Evolutionary conservation across 2,888 invertebrate species (phyloP), one percentile per base, ranked within the genome.

Genomic region (Sisyra nigra): DNA sequence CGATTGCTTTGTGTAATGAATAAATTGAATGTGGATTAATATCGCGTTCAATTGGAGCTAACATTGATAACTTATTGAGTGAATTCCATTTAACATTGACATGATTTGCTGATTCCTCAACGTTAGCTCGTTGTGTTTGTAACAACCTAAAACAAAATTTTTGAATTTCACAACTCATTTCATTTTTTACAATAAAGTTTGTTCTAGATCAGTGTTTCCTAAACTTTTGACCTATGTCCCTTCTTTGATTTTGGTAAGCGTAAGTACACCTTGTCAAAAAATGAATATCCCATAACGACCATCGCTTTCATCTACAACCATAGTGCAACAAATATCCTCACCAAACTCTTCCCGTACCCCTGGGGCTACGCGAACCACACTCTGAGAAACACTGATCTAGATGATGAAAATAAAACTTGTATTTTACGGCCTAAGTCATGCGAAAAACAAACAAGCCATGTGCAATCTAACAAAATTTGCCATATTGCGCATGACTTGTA

Each of bases 361-460:
- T n/a, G n/a, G n/a, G n/a, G n/a, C n/a, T n/a, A n/a, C n/a, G n/a
- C n/a, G n/a, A n/a, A n/a, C n/a, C n/a, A n/a, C n/a, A n/a, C n/a
- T n/a, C n/a, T n/a, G n/a, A n/a, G n/a, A n/a, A n/a, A n/a, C n/a
- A n/a, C n/a, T n/a, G n/a, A n/a, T n/a, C n/a, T n/a, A n/a, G n/a
- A 35, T 35, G 35, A 35, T 10, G 9, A 9, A 11, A 7, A 7
- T 11, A 10, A 35, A 35, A 35, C 10, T 10, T 35, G 8, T 7
- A 30, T 30, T 30, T 30, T n/a, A n/a, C n/a, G n/a, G n/a, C 31
- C 31, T 30, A 30, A 10, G 31, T 10, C 31, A 10, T 30, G n/a
- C 31, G 8, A 42, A 24, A 41, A 37, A 32, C 38, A 45, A 47
- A 35, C 19, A 40, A n/a, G n/a, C n/a, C n/a, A n/a, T n/a, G n/a